Conservation (phyloP, 2,113 vertebrate species). For the Alexandromys fortis region DNA sequence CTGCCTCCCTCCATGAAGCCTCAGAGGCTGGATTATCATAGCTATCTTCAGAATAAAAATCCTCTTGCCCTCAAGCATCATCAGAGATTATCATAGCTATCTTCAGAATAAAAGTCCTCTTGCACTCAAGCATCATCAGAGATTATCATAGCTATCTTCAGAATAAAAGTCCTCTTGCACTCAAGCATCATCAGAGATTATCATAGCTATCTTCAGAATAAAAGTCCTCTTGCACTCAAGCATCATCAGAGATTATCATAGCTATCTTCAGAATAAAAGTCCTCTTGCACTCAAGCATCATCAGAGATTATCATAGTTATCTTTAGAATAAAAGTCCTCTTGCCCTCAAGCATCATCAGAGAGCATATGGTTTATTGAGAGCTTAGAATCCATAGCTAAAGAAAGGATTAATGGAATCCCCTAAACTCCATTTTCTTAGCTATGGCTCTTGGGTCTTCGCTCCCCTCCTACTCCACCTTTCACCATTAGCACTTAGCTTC, state of each 20-base stretch:
- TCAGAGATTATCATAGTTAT: background rate
- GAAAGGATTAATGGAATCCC: background rate
- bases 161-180: too few relatives aligned
- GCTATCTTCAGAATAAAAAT: too few relatives aligned
- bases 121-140: background rate
- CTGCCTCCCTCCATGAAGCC: background rate
- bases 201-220: background rate
- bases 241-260: background rate
- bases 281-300: background rate
- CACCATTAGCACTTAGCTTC: background rate
- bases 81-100: background rate
- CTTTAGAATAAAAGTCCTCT: background rate
- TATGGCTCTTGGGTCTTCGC: background rate
- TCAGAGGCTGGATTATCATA: background rate
- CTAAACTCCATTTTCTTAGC: background rate
- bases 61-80: too few relatives aligned
- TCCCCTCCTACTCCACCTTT: background rate
- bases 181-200: too few relatives aligned
- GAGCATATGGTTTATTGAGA: background rate
- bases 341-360: background rate
- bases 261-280: conserved; percentile 12
- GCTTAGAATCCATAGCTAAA: background rate
- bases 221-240: background rate
- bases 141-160: background rate
- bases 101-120: background rate